Base-by-base conservation (phyloP, 2,113 vertebrate species). In the Odocoileus virginianus region DNA sequence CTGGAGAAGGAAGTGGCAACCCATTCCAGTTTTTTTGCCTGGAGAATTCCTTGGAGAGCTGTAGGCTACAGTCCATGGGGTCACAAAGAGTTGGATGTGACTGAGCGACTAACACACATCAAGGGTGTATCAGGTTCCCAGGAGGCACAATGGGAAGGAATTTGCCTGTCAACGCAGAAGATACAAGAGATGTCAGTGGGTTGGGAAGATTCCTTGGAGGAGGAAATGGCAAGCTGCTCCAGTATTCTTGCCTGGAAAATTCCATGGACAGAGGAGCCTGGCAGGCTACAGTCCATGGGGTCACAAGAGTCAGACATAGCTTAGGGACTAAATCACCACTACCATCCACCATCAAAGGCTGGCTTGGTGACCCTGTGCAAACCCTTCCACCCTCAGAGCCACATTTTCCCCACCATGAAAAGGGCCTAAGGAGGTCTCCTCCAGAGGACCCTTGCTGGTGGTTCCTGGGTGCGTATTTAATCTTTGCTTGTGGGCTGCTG, bases 401-500 rank as follows among this genome's bases (percentile, higher is more conserved):
- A 28, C 28, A 10, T 10, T 54, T n/a, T 11, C 30, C 50, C 55
- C 28, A 15, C 67, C 33, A 7, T 17, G 9, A 30, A 54, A 25
- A 17, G 28, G 33, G 23, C 8, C 19, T 28, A 2, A 33, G 1
- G 14, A 28, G 6, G 8, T 9, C 9, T 30, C 13, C 40, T 9
- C 30, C 91, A 54, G 15, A 28, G 71, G 7, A 21, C 45, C 54
- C 60, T 36, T 30, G 23, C 86, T 13, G 7, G 47, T 40, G 47
- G 28, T 27, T 43, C 30, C 30, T 61, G 93, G 15, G 23, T 36
- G 25, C 0, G 0, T 13, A 0, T 13, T 28, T 15, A 7, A n/a
- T 58, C 21, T 15, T 27, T 82, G 28, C 47, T n/a, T 25, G 17
- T 40, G 45, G 50, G 30, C n/a, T 27, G 4, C n/a, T 50, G 55